phyloP scores from a whole-genome alignment of 2,797 vertebrate genomes.

The Spinus olivaceus region DNA sequence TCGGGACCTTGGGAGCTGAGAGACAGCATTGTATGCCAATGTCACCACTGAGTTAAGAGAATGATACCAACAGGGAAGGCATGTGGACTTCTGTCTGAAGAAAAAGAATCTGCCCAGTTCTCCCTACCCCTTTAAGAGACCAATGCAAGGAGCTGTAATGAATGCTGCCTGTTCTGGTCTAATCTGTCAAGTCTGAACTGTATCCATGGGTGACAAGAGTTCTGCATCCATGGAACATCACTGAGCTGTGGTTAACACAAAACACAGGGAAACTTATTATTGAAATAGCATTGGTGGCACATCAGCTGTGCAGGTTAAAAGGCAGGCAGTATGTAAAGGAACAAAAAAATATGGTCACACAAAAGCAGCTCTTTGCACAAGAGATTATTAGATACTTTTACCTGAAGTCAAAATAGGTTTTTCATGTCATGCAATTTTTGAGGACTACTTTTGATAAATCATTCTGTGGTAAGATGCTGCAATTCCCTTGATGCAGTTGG shows the following conservation, averaged over 20 bases:
- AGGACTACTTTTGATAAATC: neutral
- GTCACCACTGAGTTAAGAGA: neutral
- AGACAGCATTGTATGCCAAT: neutral
- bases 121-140: neutral
- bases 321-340: neutral
- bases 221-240: neutral
- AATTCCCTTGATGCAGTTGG: neutral
- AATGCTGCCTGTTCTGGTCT: neutral
- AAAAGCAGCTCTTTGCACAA: neutral
- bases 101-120: neutral
- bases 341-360: neutral
- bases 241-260: neutral
- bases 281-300: neutral
- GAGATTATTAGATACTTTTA: neutral
- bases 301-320: neutral
- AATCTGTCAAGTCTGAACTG: neutral
- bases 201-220: neutral
- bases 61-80: neutral
- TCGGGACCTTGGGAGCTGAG: neutral
- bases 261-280: neutral
- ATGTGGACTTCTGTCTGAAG: neutral
- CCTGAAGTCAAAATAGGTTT: neutral
- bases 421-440: neutral
- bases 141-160: neutral
- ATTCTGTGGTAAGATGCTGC: neutral